Percentiles rank a stretch among this genome's conserved stretches.
phyloP scores from a whole-genome alignment of 1,140 invertebrate species.

The Sinonovacula constricta region DNA sequence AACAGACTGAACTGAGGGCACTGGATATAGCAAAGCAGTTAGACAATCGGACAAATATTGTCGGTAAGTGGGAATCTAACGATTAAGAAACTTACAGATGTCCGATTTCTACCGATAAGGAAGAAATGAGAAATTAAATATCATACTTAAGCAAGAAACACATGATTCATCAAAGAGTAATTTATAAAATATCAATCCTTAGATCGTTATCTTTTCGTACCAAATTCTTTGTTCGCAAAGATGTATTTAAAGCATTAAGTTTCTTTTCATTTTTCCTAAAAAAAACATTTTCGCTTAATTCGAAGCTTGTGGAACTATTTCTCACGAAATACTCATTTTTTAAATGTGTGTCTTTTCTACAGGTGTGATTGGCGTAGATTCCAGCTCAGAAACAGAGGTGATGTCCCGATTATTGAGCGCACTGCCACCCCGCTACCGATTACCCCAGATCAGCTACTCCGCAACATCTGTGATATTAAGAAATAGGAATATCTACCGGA shows the following conservation, averaged over 20 bases:
- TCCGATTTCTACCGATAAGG: too few species aligned
- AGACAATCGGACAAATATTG: too few species aligned
- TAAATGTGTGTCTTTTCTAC: background rate
- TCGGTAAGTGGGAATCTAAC: too few species aligned
- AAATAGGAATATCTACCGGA: conserved; percentile 16
- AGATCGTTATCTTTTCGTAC: background rate
- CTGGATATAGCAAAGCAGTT: too few species aligned
- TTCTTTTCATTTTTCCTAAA: background rate
- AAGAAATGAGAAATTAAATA: too few species aligned
- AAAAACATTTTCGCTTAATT: background rate
- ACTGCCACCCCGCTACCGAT: conserved; percentile 12
- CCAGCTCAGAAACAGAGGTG: conserved; percentile 23
- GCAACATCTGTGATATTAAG: conserved; percentile 18
- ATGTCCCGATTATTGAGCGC: conserved; percentile 37
- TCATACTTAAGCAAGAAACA: too few species aligned
- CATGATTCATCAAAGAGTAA: too few species aligned
- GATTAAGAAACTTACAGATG: too few species aligned
- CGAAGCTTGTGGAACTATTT: too few species aligned
- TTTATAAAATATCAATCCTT: background rate
- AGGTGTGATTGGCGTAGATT: conserved; percentile 35
- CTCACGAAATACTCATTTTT: too few species aligned
- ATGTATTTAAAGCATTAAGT: background rate
- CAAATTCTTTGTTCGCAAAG: background rate
- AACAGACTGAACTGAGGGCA: too few species aligned
- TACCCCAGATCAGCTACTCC: conserved; percentile 6